Base-by-base conservation (phyloP, 2,888 invertebrate genomes). In the Melangyna quadrimaculata region DNA sequence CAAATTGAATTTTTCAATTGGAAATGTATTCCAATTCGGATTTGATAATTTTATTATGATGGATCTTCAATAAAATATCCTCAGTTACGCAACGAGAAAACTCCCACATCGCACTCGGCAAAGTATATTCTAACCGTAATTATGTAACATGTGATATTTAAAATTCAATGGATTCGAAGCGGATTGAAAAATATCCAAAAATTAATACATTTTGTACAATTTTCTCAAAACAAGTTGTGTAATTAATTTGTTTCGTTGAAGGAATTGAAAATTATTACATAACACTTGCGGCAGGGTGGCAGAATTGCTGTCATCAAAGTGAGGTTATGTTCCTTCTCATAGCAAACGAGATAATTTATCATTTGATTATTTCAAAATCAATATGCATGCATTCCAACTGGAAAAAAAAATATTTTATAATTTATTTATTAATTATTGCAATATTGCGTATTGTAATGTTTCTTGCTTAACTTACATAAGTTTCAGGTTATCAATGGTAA, bases 141-240 rank as follows among this genome's bases (percentile, higher is more conserved):
- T 86, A 86, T 86, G 86, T 86, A 86, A 86, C 86, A 86, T 84
- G 75, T 80, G 75, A 75, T 80, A 12, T 27, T 10, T 40, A 63
- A 67, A 87, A 78, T 48, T 40, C 24, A 8, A 69, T 53, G 10
- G 12, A 35, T n/a, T 32, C 19, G 14, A n/a, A 35, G 32, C 35
- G 51, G n/a, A 9, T 10, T n/a, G 5, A 12, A 35, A 48, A 19
- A 7, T 8, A 1, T 32, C 10, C 1, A 19, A 35, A 22, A 51
- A 48, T n/a, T 24, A 4, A 48, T 10, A 35, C 0, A 8, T 27
- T 67, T 67, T n/a, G 12, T 14, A 17, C 3, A n/a, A 35, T 43
- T 22, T 69, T 5, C 3, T 27, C 32, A 3, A 22, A 12, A 40
- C 24, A 12, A 27, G 2, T 19, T 48, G 22, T 67, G 17, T 65